phyloP scores from a whole-genome alignment of 2,888 invertebrate species.

The Pristionchus maxplancki region DNA sequence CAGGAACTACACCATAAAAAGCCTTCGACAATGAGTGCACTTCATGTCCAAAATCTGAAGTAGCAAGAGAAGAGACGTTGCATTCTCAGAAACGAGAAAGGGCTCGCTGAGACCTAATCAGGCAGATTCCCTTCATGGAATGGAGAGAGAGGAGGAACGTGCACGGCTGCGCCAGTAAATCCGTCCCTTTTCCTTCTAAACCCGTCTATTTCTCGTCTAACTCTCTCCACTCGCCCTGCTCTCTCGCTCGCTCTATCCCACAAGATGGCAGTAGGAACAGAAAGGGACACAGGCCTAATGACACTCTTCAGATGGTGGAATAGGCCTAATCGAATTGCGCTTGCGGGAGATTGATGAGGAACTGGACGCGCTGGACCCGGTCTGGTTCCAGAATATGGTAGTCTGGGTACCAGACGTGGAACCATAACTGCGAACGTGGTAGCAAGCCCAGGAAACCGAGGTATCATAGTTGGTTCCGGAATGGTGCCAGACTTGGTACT shows the following conservation, averaged over 20 bases:
- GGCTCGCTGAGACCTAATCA: not conserved
- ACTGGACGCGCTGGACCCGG: not conserved
- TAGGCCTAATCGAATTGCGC: conserved; percentile 31
- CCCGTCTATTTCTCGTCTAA: too few species aligned
- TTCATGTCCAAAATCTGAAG: too few species aligned
- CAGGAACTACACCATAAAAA: too few species aligned
- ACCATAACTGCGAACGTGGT: too few species aligned
- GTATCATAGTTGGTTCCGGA: too few species aligned
- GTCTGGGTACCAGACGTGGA: too few species aligned
- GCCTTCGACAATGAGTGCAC: too few species aligned
- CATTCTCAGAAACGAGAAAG: too few species aligned
- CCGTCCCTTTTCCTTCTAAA: not conserved
- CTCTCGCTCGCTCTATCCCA: not conserved
- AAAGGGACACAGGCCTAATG: not conserved
- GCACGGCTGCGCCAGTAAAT: conserved; percentile 16
- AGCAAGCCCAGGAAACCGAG: too few species aligned
- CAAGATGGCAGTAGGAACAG: not conserved
- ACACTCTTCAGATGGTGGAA: not conserved
- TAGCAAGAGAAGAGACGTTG: too few species aligned
- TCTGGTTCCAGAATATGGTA: not conserved
- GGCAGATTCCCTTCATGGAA: not conserved
- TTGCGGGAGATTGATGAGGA: not conserved
- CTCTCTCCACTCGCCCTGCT: not conserved
- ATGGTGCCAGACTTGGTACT: not conserved
- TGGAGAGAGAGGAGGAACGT: not conserved